Percentiles rank a stretch among this genome's conserved stretches.
phyloP scores from a whole-genome alignment of 1,140 invertebrate species.

The Diorhabda sublineata region DNA sequence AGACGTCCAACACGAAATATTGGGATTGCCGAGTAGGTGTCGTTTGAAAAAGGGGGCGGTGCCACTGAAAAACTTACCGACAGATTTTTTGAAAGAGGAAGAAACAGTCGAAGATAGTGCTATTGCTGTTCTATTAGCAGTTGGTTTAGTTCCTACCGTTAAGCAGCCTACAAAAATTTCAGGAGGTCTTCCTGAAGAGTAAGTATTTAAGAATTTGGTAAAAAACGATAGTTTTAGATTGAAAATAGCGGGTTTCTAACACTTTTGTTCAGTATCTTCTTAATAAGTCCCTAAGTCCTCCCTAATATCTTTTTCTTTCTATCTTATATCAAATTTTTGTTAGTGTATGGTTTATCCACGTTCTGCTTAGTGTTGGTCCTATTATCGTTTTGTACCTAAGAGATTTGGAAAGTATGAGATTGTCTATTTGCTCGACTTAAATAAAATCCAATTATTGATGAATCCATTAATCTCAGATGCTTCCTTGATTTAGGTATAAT shows the following conservation, averaged over 20 bases:
- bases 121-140: conserved; percentile 48
- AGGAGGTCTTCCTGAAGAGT: conserved; percentile 46
- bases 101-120: conserved; percentile 32
- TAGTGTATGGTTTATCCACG: too few species aligned
- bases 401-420: too few species aligned
- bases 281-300: too few species aligned
- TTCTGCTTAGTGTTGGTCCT: too few species aligned
- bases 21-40: conserved; percentile 54
- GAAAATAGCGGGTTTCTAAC: not conserved
- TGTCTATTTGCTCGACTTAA: too few species aligned
- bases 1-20: conserved; percentile 56
- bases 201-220: conserved; percentile 28
- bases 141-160: conserved; percentile 51
- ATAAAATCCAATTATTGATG: too few species aligned
- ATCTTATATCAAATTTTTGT: too few species aligned
- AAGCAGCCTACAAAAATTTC: conserved; percentile 49
- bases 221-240: not conserved
- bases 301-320: too few species aligned
- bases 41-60: conserved; percentile 53
- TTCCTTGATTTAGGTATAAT: too few species aligned
- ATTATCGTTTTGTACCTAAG: too few species aligned
- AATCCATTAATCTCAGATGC: too few species aligned
- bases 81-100: conserved; percentile 32
- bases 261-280: not conserved
- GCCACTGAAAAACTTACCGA: conserved; percentile 44